Conservation (phyloP, 37 sponge, comb jelly and placozoan species). For the Crambe crambe region DNA sequence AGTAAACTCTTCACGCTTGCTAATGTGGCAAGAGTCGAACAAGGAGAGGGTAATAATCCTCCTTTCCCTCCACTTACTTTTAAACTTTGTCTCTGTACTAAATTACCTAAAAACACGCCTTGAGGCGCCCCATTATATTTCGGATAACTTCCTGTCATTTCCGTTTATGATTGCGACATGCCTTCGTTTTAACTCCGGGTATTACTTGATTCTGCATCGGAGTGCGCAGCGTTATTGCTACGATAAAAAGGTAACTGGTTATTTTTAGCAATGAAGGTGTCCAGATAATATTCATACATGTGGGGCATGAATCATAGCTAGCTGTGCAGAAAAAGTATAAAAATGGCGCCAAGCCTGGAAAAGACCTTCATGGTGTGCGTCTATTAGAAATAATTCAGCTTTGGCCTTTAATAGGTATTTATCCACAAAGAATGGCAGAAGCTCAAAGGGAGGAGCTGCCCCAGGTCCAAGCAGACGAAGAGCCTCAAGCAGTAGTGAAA, state of each 20-base stretch:
- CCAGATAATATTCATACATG: too few species aligned
- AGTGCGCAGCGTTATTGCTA: background rate
- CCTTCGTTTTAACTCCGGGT: background rate
- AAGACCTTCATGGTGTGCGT: too few species aligned
- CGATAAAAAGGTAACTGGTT: background rate
- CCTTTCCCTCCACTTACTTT: constrained; percentile 18
- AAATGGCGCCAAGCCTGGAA: too few species aligned
- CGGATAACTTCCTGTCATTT: background rate
- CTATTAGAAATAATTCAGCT: too few species aligned
- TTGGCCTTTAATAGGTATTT: too few species aligned
- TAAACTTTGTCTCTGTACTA: background rate
- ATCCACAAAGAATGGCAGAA: too few species aligned
- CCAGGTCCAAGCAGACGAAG: too few species aligned
- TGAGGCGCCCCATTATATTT: background rate
- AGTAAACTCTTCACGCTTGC: constrained; percentile 36
- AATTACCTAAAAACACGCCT: background rate
- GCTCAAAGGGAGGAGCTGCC: too few species aligned
- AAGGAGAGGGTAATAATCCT: constrained; percentile 4
- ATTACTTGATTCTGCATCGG: background rate
- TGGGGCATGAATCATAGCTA: too few species aligned
- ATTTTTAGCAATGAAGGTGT: background rate
- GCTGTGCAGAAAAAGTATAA: too few species aligned
- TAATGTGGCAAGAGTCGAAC: constrained; percentile 15
- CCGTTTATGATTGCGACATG: background rate
- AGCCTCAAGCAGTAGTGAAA: too few species aligned